phyloP scores from a whole-genome alignment of 2,797 vertebrate species.

The Todus mexicanus region DNA sequence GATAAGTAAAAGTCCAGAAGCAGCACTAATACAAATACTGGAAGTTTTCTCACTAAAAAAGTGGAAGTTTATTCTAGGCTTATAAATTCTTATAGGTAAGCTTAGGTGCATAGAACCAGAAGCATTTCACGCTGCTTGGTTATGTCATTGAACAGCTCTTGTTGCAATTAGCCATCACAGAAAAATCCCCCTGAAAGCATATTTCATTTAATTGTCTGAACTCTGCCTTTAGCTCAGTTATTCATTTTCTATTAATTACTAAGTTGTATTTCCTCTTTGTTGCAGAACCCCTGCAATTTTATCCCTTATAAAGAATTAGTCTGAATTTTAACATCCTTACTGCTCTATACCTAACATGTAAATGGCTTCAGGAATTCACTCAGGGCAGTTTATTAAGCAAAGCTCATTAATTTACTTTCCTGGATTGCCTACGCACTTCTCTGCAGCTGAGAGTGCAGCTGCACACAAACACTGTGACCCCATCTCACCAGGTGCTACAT shows the following conservation, averaged over 20 bases:
- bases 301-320: neutral
- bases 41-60: neutral
- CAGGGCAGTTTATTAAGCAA: neutral
- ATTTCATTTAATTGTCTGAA: neutral
- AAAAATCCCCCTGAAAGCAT: neutral
- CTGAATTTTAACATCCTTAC: neutral
- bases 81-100: neutral
- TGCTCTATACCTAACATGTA: neutral
- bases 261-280: neutral
- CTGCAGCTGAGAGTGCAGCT: neutral
- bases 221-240: neutral
- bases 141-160: neutral
- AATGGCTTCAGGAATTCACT: neutral
- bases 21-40: neutral
- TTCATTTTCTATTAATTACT: neutral
- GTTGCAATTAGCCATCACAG: neutral
- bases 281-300: neutral
- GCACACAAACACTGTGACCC: neutral
- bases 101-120: neutral
- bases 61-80: neutral
- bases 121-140: neutral
- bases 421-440: neutral
- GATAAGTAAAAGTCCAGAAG: neutral
- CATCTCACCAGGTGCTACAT: neutral
- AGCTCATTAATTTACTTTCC: constrained; percentile 2